Base-by-base conservation (phyloP, 2,888 invertebrate genomes). In the Eucera pruinosa region DNA sequence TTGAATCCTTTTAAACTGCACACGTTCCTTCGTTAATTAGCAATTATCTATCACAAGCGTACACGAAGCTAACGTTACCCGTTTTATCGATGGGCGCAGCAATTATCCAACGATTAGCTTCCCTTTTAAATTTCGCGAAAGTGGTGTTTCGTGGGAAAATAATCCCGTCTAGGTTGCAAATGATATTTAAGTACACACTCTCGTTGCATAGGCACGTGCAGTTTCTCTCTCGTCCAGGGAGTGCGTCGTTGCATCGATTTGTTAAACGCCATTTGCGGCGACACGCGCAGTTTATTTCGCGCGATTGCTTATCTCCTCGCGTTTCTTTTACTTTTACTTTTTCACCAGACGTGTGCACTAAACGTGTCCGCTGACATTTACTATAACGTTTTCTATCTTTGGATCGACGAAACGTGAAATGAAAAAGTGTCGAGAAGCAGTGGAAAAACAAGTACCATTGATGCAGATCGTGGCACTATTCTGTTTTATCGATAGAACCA, bases 401-500 rank as follows among this genome's bases (percentile, higher is more conserved):
- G n/a, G n/a, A n/a, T n/a, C n/a, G n/a, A n/a, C n/a, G n/a, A n/a
- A 61, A 61, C 27, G 4, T 41, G n/a, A 41, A 27, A 27, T 2
- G 33, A 30, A 9, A 27, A n/a, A 1, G 6, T 15, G 15, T 13
- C 9, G 36, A 11, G 9, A 5, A 30, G 30, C 30, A 30, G 2
- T 30, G 30, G 18, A 30, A 5, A 48, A 50, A 15, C 13, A 4
- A 20, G 18, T 33, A 15, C 36, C 15, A 27, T n/a, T 15, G 23
- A 11, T n/a, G 30, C 30, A 43, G 30, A 54, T 60, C 20, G 7
- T 18, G 9, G 13, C 11, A 13, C 27, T n/a, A 7, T 6, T 20
- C 71, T 66, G 41, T 72, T 68, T 71, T 61, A 69, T 47, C 72
- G 68, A 30, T 57, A 5, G 23, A 20, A 36, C 43, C 2, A 3